Percentiles rank a stretch among this genome's conserved stretches.
Evolutionary conservation across 2,113 vertebrate species (phyloP).

Genomic region (Muntiacus reevesi): DNA sequence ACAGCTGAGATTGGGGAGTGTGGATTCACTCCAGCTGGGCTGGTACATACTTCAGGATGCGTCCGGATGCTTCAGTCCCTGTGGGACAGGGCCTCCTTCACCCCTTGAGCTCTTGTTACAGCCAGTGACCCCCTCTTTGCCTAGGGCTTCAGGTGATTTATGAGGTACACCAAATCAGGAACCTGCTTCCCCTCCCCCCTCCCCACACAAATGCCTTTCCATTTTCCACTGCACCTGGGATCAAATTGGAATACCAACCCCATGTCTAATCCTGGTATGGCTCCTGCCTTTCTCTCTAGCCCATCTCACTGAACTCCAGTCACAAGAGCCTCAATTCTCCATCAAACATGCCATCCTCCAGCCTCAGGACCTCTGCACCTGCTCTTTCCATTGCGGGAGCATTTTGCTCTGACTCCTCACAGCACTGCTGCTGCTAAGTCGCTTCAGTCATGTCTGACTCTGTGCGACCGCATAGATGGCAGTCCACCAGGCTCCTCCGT

Average conservation of each 20-base stretch:
- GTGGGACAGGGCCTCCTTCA: fast-evolving
- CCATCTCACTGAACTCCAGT: neutral
- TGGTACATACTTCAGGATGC: fast-evolving
- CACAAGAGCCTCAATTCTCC: neutral
- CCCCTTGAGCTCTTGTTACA: neutral
- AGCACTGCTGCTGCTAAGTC: neutral
- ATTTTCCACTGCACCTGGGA: neutral
- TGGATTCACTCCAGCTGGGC: neutral
- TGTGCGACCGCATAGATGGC: no score
- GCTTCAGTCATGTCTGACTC: no score
- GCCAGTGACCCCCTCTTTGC: neutral
- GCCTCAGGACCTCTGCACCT: neutral
- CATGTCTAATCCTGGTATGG: neutral
- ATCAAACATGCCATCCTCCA: neutral
- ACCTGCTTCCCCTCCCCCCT: no score
- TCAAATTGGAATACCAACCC: neutral
- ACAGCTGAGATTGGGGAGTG: neutral
- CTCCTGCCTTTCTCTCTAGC: neutral
- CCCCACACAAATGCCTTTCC: neutral
- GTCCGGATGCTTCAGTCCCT: neutral
- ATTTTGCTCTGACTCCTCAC: neutral
- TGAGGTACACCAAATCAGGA: neutral
- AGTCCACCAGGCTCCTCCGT: no score
- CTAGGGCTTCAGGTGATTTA: neutral
- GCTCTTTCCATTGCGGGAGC: neutral